Conservation (phyloP, 2,888 invertebrate genomes). For the Lepidocyrtinus sp. region DNA sequence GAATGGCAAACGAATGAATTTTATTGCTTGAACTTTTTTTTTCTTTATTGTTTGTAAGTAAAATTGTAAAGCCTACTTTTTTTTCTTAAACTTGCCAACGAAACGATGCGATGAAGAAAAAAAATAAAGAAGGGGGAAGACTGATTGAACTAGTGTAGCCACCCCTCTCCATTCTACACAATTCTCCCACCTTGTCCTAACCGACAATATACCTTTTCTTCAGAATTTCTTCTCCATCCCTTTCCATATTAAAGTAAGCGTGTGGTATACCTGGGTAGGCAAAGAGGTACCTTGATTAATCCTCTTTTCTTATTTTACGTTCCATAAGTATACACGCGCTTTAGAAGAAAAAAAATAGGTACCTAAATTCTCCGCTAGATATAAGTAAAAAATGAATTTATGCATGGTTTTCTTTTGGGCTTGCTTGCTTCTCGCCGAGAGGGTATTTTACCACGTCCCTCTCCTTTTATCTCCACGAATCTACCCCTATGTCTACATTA, state of each 20-base stretch:
- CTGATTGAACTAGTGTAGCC: constrained; percentile 31
- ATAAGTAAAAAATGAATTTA: background rate
- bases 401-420: background rate
- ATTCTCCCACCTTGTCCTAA: constrained; percentile 48
- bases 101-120: too few species aligned
- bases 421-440: background rate
- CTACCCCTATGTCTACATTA: background rate
- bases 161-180: constrained; percentile 39
- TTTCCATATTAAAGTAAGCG: background rate
- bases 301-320: constrained; percentile 8
- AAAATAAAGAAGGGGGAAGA: background rate
- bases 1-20: constrained; percentile 38
- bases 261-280: constrained; percentile 1
- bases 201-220: constrained; percentile 26
- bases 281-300: constrained; percentile 3
- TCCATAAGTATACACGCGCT: constrained; percentile 6
- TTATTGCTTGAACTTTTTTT: constrained; percentile 46
- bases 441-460: constrained; percentile 8
- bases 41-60: constrained; percentile 23
- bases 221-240: constrained; percentile 34
- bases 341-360: too few species aligned
- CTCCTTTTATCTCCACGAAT: background rate
- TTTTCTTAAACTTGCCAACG: constrained; percentile 7
- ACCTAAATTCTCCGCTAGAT: background rate
- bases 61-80: constrained; percentile 33